Base-by-base conservation (phyloP, 2,888 invertebrate species). In the Caenorhabditis afra region DNA sequence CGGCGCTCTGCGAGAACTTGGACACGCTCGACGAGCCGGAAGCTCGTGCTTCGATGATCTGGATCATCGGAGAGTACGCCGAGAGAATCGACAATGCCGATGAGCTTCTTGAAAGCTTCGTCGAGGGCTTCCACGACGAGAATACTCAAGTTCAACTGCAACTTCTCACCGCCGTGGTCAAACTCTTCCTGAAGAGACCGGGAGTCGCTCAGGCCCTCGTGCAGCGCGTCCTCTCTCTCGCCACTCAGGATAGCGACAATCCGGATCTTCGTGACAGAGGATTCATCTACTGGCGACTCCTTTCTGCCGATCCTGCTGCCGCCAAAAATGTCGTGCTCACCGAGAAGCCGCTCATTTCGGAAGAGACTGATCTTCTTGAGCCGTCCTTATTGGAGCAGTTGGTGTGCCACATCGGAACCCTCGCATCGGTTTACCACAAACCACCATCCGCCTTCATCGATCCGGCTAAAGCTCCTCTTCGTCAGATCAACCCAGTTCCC, bases 51-150 rank as follows among this genome's bases (percentile, higher is more conserved):
- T 96, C 96, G 8, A 99, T 98, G 98, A 98, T 93, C 85, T 93
- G 93, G 93, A 93, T 93, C 83, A 93, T 93, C 87, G 98, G 84
- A 44, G 98, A 99, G 91, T 99, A 99, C 91, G 99, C 99, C 0
- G 99, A 99, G 91, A 94, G 99, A 84, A 99, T 99, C 86, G 99
- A 99, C 91, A 99, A 99, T 91, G 99, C 99, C 0, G 99, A 99
- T 90, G 99, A 99, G 90, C 93, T 99, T 35, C 92, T 99, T 20
- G 98, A 99, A 91, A 96, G 96, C 80, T 99, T 99, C 93, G 92
- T 99, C 8, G 99, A 99, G 92, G 98, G 96, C 12, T 97, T 97
- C 92, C 96, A 93, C 86, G 97, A 97, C 91, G 97, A 97, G 91
- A 97, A 97, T 90, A 95, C 96, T 22, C 96, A 97, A 93, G 93